Conservation (phyloP, 1,140 invertebrate genomes). For the Sycophaga agraensis region DNA sequence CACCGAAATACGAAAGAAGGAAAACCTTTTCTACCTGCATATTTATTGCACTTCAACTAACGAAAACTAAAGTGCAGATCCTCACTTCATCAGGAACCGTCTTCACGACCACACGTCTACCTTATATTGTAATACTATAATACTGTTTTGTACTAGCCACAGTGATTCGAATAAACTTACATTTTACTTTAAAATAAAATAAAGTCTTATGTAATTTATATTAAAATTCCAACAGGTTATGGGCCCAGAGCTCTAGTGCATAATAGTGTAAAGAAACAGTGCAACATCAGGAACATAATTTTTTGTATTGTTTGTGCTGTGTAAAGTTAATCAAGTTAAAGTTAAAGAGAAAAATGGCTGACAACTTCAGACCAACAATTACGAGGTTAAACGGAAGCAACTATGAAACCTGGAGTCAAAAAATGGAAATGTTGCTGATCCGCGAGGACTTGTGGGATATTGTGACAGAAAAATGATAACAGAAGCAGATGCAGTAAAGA, state of each 20-base stretch:
- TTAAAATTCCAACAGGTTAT: neutral
- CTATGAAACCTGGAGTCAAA: conserved; percentile 30
- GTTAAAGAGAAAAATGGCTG: neutral
- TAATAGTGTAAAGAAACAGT: neutral
- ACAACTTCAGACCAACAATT: neutral
- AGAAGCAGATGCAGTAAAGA: neutral
- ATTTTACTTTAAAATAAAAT: no score
- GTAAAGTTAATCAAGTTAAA: neutral
- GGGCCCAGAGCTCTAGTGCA: neutral
- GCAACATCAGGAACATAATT: no score
- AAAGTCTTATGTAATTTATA: no score
- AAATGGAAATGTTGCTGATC: conserved; percentile 31
- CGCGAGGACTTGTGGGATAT: conserved; percentile 31
- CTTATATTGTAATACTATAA: no score
- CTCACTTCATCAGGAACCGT: no score
- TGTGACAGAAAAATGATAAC: neutral
- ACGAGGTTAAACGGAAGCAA: conserved; percentile 28
- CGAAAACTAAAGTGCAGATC: no score
- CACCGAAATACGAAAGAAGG: no score
- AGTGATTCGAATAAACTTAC: no score
- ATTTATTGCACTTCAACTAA: no score
- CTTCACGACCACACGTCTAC: no score
- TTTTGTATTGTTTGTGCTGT: conserved; percentile 14
- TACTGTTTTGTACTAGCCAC: no score
- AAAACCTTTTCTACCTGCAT: no score